phyloP scores from a whole-genome alignment of 1,140 invertebrate species.

The Heliothis virescens region DNA sequence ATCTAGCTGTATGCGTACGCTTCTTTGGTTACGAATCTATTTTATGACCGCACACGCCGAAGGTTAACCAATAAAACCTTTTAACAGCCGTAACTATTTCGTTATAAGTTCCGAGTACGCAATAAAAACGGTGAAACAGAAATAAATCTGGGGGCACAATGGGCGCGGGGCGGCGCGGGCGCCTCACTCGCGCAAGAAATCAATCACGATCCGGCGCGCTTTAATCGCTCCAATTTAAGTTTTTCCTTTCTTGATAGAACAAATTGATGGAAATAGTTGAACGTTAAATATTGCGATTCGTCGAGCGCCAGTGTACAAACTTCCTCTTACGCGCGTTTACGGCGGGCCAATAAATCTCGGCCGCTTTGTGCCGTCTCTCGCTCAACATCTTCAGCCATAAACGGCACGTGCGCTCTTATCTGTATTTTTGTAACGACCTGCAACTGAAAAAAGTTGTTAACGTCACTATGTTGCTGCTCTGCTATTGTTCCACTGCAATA shows the following conservation, averaged over 20 bases:
- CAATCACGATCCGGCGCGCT: slow-evolving; percentile 75
- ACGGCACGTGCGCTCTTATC: slow-evolving; percentile 76
- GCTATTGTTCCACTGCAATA: slow-evolving; percentile 61
- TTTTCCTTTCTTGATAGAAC: slow-evolving; percentile 76
- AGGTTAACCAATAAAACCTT: slow-evolving; percentile 86
- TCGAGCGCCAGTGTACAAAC: slow-evolving; percentile 69
- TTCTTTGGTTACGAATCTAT: slow-evolving; percentile 85
- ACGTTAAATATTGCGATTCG: slow-evolving; percentile 79
- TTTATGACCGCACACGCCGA: slow-evolving; percentile 84
- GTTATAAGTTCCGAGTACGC: slow-evolving; percentile 85
- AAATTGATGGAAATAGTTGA: slow-evolving; percentile 78
- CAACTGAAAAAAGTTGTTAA: slow-evolving; percentile 74
- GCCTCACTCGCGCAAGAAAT: slow-evolving; percentile 69
- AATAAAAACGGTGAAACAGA: slow-evolving; percentile 85
- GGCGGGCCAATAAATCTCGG: slow-evolving; percentile 75
- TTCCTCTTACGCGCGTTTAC: slow-evolving; percentile 73
- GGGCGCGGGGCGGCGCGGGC: slow-evolving; percentile 55
- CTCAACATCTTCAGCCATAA: slow-evolving; percentile 75
- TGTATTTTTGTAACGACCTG: slow-evolving; percentile 76
- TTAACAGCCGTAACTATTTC: slow-evolving; percentile 86
- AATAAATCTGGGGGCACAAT: slow-evolving; percentile 84
- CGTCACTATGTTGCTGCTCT: slow-evolving; percentile 63
- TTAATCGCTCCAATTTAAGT: slow-evolving; percentile 83
- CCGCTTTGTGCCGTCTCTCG: slow-evolving; percentile 70
- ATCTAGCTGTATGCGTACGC: slow-evolving; percentile 79